Conservation (phyloP, 2,888 invertebrate species). For the Aporophyla nigra region DNA sequence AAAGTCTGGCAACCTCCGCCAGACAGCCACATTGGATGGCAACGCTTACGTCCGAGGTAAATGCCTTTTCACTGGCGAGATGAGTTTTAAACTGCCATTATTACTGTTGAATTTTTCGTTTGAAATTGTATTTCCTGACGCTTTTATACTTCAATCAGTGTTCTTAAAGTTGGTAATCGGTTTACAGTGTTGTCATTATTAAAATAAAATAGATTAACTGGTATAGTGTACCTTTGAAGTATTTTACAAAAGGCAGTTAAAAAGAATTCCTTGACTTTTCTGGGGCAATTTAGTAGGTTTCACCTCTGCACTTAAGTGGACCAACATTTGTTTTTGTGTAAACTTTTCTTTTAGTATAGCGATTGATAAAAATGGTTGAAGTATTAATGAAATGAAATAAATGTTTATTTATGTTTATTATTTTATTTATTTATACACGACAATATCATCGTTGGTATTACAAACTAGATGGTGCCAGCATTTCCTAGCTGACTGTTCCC, state of each 20-base stretch:
- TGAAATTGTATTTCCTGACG: conserved; percentile 38
- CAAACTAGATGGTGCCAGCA: neutral
- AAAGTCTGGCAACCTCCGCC: conserved; percentile 42
- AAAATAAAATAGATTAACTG: neutral
- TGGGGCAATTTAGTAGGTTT: neutral
- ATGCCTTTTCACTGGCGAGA: conserved; percentile 57
- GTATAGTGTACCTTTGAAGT: neutral
- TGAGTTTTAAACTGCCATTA: conserved; percentile 65
- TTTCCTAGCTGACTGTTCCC: too few relatives aligned
- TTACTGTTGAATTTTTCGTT: conserved; percentile 44
- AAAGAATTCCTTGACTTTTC: too few relatives aligned
- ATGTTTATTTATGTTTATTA: too few relatives aligned
- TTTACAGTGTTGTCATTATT: conserved; percentile 1
- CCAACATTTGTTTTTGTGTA: neutral
- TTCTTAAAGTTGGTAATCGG: conserved; percentile 22
- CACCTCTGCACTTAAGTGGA: neutral
- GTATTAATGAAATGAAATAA: neutral
- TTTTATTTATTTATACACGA: too few relatives aligned
- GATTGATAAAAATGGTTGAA: neutral
- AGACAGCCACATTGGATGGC: conserved; percentile 28
- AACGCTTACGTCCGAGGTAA: conserved; percentile 48
- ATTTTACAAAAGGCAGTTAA: neutral
- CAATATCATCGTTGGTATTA: too few relatives aligned
- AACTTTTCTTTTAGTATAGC: neutral
- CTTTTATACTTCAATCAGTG: conserved; percentile 45